These are phyloP conservation scores for Pecten maximus DNA, from an alignment of 2,888 invertebrate species.

Conservation along the genomic window DNA sequence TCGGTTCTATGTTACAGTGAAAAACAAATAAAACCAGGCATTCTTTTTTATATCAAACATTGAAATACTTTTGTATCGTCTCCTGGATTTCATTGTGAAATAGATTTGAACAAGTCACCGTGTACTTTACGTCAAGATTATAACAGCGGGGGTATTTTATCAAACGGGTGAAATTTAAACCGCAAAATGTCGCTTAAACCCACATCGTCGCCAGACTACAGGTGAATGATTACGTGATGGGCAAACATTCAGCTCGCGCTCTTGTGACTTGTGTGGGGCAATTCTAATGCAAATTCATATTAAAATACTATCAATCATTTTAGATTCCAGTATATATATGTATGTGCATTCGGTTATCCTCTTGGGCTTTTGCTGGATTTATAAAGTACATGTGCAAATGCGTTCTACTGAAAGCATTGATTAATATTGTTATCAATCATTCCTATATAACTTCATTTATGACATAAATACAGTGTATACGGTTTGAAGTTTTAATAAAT, in stretches of 20 bases:
- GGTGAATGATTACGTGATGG: conserved; percentile 26
- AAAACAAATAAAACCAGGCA: background rate
- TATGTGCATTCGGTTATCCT: background rate
- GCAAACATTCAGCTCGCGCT: background rate
- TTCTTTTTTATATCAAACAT: background rate
- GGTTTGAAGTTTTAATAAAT: no score
- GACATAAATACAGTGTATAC: no score
- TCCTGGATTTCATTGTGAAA: background rate
- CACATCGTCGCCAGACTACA: background rate
- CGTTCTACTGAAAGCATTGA: no score
- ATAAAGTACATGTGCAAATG: background rate
- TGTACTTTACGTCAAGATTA: background rate
- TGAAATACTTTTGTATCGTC: background rate
- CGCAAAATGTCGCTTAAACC: background rate
- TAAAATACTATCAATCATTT: background rate
- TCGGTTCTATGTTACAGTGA: background rate
- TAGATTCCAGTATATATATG: background rate
- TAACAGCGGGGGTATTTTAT: conserved; percentile 22
- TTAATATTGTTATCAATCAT: no score
- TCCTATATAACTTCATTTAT: no score
- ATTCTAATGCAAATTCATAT: background rate
- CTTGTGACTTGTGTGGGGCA: background rate
- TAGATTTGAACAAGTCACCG: background rate
- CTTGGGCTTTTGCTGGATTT: background rate
- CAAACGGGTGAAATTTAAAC: background rate